Evolutionary conservation across 1,140 invertebrate genomes (phyloP).

Genomic region (Psix sp.): DNA sequence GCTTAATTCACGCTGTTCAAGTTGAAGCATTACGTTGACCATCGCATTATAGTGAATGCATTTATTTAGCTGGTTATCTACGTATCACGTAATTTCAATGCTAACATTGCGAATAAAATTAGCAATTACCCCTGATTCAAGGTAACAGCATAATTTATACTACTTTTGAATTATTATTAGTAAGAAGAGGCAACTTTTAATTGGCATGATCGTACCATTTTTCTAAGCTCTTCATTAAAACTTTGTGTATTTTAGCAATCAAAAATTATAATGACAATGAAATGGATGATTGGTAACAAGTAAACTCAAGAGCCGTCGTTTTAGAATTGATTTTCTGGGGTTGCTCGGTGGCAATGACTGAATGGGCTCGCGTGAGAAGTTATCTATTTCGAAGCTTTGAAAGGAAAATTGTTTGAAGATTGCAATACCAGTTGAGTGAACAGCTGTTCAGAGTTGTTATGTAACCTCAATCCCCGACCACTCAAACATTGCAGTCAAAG

Average conservation of each 20-base stretch:
- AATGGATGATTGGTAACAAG: no score
- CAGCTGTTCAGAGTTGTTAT: constrained; percentile 20
- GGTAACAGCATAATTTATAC: constrained; percentile 2
- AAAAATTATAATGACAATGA: no score
- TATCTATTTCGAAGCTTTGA: constrained; percentile 5
- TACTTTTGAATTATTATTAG: no score
- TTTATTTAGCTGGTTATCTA: constrained; percentile 31
- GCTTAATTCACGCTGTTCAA: constrained; percentile 40
- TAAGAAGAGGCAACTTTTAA: no score
- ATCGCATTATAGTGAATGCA: constrained; percentile 26
- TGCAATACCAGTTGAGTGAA: constrained; percentile 16
- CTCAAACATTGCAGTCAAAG: constrained; percentile 10
- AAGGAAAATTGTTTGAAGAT: constrained; percentile 14
- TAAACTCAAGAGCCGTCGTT: no score
- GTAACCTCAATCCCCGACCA: constrained; percentile 5
- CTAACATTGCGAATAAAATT: constrained; percentile 18
- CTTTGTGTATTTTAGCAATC: no score
- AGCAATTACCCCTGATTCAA: constrained; percentile 21
- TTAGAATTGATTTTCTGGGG: no score
- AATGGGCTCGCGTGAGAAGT: not conserved
- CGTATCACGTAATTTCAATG: constrained; percentile 16
- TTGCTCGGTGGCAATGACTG: no score
- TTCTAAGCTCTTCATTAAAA: no score
- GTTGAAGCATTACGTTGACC: constrained; percentile 48
- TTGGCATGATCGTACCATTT: no score